Evolutionary conservation across 2,113 vertebrate genomes (phyloP).

Genomic region (Lasiurus borealis): DNA sequence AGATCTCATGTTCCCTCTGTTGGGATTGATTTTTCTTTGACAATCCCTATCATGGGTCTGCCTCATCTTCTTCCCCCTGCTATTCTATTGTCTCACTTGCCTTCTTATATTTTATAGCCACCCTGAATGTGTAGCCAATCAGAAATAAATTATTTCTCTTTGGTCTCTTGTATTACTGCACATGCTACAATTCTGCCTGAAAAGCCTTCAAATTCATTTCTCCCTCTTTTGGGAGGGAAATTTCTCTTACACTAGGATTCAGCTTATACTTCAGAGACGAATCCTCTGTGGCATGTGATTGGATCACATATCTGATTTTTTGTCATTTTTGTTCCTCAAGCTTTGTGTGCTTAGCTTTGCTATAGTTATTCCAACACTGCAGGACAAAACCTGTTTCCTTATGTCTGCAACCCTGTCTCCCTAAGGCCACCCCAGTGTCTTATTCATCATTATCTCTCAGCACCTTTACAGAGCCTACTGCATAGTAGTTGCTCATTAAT

Average conservation of each 20-base stretch:
- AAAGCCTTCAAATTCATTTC: background rate
- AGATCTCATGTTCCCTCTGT: background rate
- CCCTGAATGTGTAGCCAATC: background rate
- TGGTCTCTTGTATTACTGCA: background rate
- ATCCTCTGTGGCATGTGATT: background rate
- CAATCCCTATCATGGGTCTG: background rate
- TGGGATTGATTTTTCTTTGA: background rate
- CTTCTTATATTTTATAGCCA: background rate
- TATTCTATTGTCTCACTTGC: background rate
- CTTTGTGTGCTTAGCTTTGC: background rate
- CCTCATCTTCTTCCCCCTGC: background rate
- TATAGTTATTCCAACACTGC: rapidly evolving
- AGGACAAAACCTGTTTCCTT: background rate
- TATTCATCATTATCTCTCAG: background rate
- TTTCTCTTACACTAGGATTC: background rate
- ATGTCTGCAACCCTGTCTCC: rapidly evolving
- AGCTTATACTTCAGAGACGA: background rate
- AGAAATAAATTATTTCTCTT: background rate
- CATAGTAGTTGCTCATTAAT: background rate
- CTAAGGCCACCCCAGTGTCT: background rate
- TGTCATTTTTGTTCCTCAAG: background rate
- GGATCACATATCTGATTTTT: background rate
- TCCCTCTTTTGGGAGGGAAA: background rate
- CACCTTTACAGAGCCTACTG: background rate
- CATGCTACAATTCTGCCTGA: background rate